Base-by-base conservation (phyloP, 2,888 invertebrate species). In the Spilarctia lutea region DNA sequence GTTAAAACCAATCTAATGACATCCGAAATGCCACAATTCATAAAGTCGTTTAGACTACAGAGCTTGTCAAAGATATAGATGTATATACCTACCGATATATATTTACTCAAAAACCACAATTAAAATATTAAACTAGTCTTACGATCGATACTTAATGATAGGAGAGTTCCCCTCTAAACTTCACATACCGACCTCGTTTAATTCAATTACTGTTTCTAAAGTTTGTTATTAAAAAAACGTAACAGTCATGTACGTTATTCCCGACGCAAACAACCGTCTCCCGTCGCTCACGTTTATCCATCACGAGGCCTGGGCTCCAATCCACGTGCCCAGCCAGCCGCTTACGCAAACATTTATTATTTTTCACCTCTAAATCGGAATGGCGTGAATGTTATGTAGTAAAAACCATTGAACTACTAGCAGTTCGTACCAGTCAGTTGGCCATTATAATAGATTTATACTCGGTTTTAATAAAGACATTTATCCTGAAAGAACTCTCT, bases 281-380 rank as follows among this genome's bases (percentile, higher is more conserved):
- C 80, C 73, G 71, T 65, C 75, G 80, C 84, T 93, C 93, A 93
- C 94, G 93, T 93, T 92, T 90, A 77, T 75, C 77, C 75, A 82
- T 87, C 94, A 92, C 93, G 92, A 83, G 92, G 91, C 89, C 80
- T 56, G 75, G 81, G 80, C 75, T 67, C 79, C 75, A 69, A 68
- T 78, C 86, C 91, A 88, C 92, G 91, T 91, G 88, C 81, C 76
- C 45, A 68, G 81, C 72, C 73, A 71, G 73, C 76, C 77, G 74
- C 77, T 90, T 89, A 87, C 88, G 87, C 87, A 90, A 90, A 89
- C 86, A 87, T 84, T 86, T 84, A 86, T 85, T 87, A 86, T 87
- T 87, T 86, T 86, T 82, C 85, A 89, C 86, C 80, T 82, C 81
- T 76, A 77, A 82, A 83, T 83, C 82, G 75, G 76, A 82, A 83